Base-by-base conservation (phyloP, 2,797 vertebrate genomes). In the Epinephelus malabaricus region DNA sequence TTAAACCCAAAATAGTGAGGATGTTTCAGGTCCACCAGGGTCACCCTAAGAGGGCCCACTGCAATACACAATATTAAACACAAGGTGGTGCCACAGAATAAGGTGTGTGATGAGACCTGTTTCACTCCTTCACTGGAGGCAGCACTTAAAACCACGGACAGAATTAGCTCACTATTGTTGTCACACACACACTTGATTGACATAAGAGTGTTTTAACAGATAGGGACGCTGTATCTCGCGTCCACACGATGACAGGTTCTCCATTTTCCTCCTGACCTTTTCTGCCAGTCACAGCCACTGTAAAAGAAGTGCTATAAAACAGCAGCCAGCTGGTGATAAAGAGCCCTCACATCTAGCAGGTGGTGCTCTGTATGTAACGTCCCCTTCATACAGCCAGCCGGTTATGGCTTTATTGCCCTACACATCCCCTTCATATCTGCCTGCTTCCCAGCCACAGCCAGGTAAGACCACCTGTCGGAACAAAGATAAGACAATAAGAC, bases 381-480 rank as follows among this genome's bases (percentile, higher is more conserved):
- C 88, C 87, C 87, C 85, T 85, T 86, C 91, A 93, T 92, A 92
- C 87, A 86, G 65, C 80, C 86, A 85, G 88, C 85, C 81, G 79
- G 91, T 95, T 95, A 95, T 94, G 90, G 93, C 90, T 96, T 95
- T 95, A 95, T 96, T 93, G 89, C 93, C 87, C 81, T 30, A 59
- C 90, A 94, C 93, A 94, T 94, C 92, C 89, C 90, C 88, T 93
- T 92, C 86, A 94, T 94, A 95, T 92, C 92, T 90, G 85, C 75
- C 84, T 84, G 76, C 86, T 88, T 86, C 88, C 85, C 88, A 87
- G 89, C 70, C 75, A 50, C 78, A 63, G 88, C 74, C 86, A 93
- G 93, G 91, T 94, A 87, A 89, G 87, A 89, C 93, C 95, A 96
- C 95, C 95, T 96, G 95, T 93, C 90, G 77, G 92, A 93, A 90